Conservation (phyloP, 2,113 vertebrate genomes). For the Oceanites oceanicus region DNA sequence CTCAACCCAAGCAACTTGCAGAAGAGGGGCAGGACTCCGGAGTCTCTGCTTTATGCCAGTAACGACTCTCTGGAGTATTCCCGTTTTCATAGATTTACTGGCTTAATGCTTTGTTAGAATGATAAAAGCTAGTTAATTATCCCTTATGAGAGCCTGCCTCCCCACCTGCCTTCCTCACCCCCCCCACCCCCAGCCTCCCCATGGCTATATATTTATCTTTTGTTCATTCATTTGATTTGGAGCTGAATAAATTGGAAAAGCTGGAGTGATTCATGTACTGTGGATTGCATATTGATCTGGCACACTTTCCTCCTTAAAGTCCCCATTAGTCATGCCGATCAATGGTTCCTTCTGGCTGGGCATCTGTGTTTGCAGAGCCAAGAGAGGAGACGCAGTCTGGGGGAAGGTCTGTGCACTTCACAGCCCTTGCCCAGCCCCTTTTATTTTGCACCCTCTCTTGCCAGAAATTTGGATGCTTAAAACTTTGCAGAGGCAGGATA, state of each 20-base stretch:
- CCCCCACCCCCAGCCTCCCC: background rate
- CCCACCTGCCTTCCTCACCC: slow-evolving; percentile 7
- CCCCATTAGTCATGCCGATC: slow-evolving; percentile 49
- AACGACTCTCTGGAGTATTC: slow-evolving; percentile 5
- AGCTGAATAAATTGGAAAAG: slow-evolving; percentile 63
- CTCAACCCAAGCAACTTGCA: background rate
- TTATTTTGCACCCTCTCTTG: background rate
- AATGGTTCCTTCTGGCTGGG: slow-evolving; percentile 36
- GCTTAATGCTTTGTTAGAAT: slow-evolving; percentile 48
- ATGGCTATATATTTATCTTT: slow-evolving; percentile 55
- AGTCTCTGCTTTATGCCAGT: background rate
- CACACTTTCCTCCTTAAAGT: slow-evolving; percentile 35
- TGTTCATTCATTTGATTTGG: slow-evolving; percentile 55
- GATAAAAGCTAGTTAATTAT: slow-evolving; percentile 65
- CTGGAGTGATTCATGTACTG: slow-evolving; percentile 63
- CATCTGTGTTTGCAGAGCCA: background rate
- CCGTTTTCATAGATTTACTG: slow-evolving; percentile 30
- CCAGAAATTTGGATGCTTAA: background rate
- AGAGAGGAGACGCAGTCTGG: background rate
- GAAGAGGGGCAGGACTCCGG: background rate
- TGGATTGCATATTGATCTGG: slow-evolving; percentile 62
- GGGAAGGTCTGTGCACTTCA: background rate
- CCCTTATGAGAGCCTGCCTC: slow-evolving; percentile 8
- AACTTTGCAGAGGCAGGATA: background rate
- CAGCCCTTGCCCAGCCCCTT: background rate